phyloP scores from a whole-genome alignment of 2,113 vertebrate genomes.

The Vulpes ferrilata region DNA sequence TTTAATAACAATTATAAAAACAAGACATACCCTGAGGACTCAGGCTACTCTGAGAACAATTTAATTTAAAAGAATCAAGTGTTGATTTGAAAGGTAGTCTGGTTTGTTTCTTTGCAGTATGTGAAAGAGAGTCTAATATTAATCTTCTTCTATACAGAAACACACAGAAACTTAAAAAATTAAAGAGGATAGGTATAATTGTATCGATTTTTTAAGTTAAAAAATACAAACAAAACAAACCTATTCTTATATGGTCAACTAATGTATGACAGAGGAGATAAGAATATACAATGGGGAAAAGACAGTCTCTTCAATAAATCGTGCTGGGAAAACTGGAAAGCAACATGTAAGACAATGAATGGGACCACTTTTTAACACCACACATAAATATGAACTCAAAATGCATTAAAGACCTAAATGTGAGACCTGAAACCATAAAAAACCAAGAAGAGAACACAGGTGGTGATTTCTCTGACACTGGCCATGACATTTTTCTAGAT shows the following conservation, averaged over 20 bases:
- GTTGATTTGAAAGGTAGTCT: conserved; percentile 21
- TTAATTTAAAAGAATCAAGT: not conserved
- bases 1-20: conserved; percentile 51
- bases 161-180: not conserved
- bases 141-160: conserved; percentile 57
- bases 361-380: not conserved
- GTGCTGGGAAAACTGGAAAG: not conserved
- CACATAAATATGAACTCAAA: not conserved
- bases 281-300: not conserved
- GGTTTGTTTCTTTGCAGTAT: not conserved
- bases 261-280: not conserved
- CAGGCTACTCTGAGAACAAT: conserved; percentile 55
- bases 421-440: not conserved
- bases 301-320: not conserved
- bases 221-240: not conserved
- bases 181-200: not conserved
- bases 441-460: not conserved
- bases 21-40: conserved; percentile 51
- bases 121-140: conserved; percentile 55
- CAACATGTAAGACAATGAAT: not conserved
- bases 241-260: not conserved
- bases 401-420: not conserved
- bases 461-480: not conserved
- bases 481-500: not conserved
- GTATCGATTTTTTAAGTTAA: not conserved